Evolutionary conservation across 2,888 invertebrate genomes (phyloP), one percentile per base, ranked within the genome.

Genomic region (Lithophane socia): DNA sequence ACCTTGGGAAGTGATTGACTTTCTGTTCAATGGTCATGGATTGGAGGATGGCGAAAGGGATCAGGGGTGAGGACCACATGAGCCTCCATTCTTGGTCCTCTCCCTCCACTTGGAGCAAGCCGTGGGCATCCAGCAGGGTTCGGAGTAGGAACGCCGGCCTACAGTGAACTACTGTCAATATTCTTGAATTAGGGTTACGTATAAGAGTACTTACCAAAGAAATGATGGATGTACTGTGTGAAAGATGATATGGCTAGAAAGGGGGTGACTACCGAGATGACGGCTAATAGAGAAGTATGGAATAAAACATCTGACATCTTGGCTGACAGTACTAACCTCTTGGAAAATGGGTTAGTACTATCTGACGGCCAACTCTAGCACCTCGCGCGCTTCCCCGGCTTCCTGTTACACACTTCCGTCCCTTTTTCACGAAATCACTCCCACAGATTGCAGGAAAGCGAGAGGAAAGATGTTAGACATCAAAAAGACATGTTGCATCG

Each of bases 1-100:
- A 91, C 91, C 91, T 91, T 72, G 90, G 90, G 44, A 91, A 90
- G 72, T 91, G 91, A 80, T 92, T 92, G 76, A 90, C 91, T 81
- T 84, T 89, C 80, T 92, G 92, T 7, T 73, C n/a, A 16, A 37
- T 49, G 0, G 49, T 77, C 71, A 91, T 49, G 47, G 83, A 63
- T 72, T 84, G 84, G 67, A 90, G 85, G 44, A 80, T 68, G 0
- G 81, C 87, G 74, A 88, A 74, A 66, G 88, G 86, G 58, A 90
- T 82, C 71, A 78, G 75, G 47, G 24, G 49, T 9, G 77, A 72
- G 2, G 91, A 89, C 91, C 92, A 92, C 84, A 87, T 80, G 13
- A 92, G 87, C 44, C 80, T 84, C 90, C 91, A 92, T 8, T 66
- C 16, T 7, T 73, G 49, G 64, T 79, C 72, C 7, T 83, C 77